Evolutionary conservation across 2,888 invertebrate species (phyloP), one percentile per base, ranked within the genome.

Genomic region (Coenonympha arcania): DNA sequence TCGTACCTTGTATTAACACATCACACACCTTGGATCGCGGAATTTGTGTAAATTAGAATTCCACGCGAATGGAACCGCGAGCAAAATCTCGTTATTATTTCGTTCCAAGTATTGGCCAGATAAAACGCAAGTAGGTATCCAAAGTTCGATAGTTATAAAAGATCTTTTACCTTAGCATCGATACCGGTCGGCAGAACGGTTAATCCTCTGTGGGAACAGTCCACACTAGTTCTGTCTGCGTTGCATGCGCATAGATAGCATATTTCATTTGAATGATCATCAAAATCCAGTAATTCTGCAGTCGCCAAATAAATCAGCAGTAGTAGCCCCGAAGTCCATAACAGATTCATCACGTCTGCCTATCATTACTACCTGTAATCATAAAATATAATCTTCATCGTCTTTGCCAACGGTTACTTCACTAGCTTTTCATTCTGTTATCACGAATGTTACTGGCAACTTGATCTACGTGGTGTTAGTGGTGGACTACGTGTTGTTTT

Each of bases 191-290:
- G 88, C 49, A 88, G 48, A 34, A 75, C 70, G 18, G 69, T 76
- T n/a, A 88, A 74, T 4, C 81, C 83, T 66, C 80, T 71, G 2
- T 71, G 65, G 2, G 86, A 84, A 53, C 87, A 87, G 57, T 87
- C 86, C 1, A 81, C 66, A 30, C 24, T 69, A 0, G 72, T 69
- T 50, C 61, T 69, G 40, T 80, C 78, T 1, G 64, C 54, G 52
- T 66, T 81, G 57, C 83, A 85, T 4, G 66, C 59, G 54, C 87
- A 85, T 5, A 73, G 50, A 48, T 65, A 75, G 55, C 86, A 86
- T 31, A 79, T 61, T 22, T 77, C 78, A 50, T 66, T 68, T 3
- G 69, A 49, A 52, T 57, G 68, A 47, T 76, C 76, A 58, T 79
- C 77, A 62, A 72, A 70, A 48, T 76, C 71, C 56, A 69, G 50